Percentiles rank a stretch among this genome's conserved stretches.
Evolutionary conservation across 2,888 invertebrate species (phyloP).

Genomic region (Barypeithes pellucidus): DNA sequence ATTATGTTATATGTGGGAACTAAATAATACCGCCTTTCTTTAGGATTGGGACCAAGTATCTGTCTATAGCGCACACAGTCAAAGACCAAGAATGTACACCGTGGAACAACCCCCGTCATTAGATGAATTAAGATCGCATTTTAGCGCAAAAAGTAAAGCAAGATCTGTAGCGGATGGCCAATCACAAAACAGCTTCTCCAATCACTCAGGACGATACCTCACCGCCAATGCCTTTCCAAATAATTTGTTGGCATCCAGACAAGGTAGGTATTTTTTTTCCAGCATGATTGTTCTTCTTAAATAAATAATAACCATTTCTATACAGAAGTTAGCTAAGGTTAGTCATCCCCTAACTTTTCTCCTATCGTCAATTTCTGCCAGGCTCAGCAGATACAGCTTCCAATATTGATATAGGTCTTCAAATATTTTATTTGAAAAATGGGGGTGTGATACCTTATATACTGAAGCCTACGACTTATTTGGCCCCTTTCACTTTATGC

Average conservation of each 20-base stretch:
- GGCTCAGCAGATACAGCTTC: no score
- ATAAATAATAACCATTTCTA: no score
- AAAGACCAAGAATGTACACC: constrained; percentile 88
- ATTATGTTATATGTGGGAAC: no score
- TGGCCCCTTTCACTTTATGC: no score
- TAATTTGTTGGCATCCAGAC: constrained; percentile 84
- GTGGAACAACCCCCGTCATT: constrained; percentile 77
- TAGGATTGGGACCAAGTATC: constrained; percentile 91
- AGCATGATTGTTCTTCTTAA: neutral
- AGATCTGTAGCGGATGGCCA: constrained; percentile 91
- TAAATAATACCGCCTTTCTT: constrained; percentile 22
- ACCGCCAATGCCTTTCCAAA: constrained; percentile 78
- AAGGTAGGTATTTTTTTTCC: constrained; percentile 71
- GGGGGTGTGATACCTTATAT: no score
- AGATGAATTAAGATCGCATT: constrained; percentile 84
- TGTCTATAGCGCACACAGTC: constrained; percentile 92
- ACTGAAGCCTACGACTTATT: no score
- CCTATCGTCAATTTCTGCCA: no score
- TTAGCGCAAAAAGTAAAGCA: constrained; percentile 79
- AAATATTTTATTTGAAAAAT: no score
- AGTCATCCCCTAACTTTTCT: no score
- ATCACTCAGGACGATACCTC: constrained; percentile 85
- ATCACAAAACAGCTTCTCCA: constrained; percentile 91
- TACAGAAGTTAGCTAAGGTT: no score
- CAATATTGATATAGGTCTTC: no score